Base-by-base conservation (phyloP, 2,888 invertebrate species). In the Protula sp. region DNA sequence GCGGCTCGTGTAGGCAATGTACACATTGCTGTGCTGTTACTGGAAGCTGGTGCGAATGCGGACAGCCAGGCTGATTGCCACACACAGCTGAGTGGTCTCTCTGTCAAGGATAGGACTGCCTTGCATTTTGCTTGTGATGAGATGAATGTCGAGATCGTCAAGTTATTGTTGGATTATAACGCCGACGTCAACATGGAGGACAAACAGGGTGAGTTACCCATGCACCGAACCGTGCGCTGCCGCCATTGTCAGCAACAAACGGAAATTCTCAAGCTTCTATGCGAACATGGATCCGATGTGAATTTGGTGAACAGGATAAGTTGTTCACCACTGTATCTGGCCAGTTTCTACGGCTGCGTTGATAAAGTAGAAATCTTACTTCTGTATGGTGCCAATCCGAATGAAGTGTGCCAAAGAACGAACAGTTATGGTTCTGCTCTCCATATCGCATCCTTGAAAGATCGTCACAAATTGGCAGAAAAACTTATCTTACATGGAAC, bases 121-220 rank as follows among this genome's bases (percentile, higher is more conserved):
- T 55, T 68, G 28, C 68, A 68, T 53, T 61, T 61, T 47, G 67
- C 67, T 1, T 67, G 66, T 57, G 64, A 67, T 45, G 57, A 60
- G 5, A 30, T 53, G 5, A 52, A 62, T 30, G 55, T 63, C 4
- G 63, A 62, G 9, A 60, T 59, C 31, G 67, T 68, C 26, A 30
- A 54, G 28, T 47, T 62, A 2, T 61, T 68, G 31, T 31, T 68
- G 52, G 22, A 52, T 24, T 31, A 62, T 31, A 28, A 55, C 22
- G 66, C 67, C 2, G 59, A 57, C 14, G 62, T 63, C 14, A 61
- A 66, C 30, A 50, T 63, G 28, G 56, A 51, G 30, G 68, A 68
- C 52, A 57, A 47, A 29, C 50, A 57, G 27, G 22, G 51, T 0
- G 68, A 68, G 50, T 52, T 57, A n/a, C 65, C 68, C 1, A 45